Evolutionary conservation across 2,797 vertebrate genomes (phyloP), one percentile per base, ranked within the genome.

Genomic region (Lepilemur ruficaudatus): DNA sequence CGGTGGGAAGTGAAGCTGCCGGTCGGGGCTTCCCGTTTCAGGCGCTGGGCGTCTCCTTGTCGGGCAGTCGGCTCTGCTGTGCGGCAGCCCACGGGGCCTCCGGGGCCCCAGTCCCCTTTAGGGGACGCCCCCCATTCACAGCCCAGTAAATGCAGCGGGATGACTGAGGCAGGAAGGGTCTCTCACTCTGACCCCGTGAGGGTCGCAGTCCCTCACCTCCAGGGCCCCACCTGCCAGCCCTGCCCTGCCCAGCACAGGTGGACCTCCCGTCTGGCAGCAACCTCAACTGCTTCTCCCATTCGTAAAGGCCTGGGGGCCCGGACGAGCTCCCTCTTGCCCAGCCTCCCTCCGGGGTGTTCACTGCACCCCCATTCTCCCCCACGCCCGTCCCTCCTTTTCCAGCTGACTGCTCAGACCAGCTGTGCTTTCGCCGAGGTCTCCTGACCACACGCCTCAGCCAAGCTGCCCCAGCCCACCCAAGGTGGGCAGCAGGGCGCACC

Each of bases 91-190:
- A 8, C 13, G 0, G 22, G 6, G 5, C 50, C n/a, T n/a, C n/a
- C 35, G 25, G 7, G 22, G 9, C 57, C 67, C 30, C 0, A 13
- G 4, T 10, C 1, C 80, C n/a, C 10, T 25, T 20, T 23, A 4
- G 59, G 32, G 25, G 79, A 59, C 0, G 0, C 10, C 12, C 11
- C 18, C 48, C 35, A 6, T 28, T n/a, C 32, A 43, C 15, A 14
- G 52, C 12, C 35, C 13, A 30, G 1, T 57, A 13, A 59, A 61
- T 35, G 28, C 35, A 43, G 20, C 7, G 0, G 22, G n/a, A 23
- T 32, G 13, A 38, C 22, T 1, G 25, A 14, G 46, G 25, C 6
- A 8, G 23, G n/a, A 15, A 3, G 50, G 38, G 25, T 12, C 30
- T 30, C 72, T 65, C 0, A 0, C n/a, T 61, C 50, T 5, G 48